Evolutionary conservation across 2,888 invertebrate genomes (phyloP).

Genomic region (Julus scandinavius): DNA sequence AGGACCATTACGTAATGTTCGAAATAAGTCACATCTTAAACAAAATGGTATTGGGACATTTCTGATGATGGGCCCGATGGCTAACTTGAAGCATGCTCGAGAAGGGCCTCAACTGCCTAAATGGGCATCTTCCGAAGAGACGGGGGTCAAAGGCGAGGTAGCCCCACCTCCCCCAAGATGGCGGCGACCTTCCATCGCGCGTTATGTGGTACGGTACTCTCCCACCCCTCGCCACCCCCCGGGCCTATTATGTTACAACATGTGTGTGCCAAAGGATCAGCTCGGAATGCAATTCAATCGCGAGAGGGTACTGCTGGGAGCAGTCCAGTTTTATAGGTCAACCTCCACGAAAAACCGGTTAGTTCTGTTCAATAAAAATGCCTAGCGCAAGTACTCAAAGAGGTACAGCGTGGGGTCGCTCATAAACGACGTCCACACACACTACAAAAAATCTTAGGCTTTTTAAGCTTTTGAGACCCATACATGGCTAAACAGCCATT

Average conservation of each 20-base stretch:
- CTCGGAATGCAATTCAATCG: constrained; percentile 19
- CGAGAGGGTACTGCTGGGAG: constrained; percentile 16
- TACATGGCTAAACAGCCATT: too few species aligned
- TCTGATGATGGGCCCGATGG: too few species aligned
- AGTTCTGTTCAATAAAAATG: constrained; percentile 1
- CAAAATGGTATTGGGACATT: too few species aligned
- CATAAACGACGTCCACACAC: neutral
- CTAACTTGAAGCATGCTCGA: too few species aligned
- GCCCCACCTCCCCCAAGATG: neutral
- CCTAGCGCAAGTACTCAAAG: neutral
- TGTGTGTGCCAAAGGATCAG: neutral
- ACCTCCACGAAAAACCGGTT: neutral
- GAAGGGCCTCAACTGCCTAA: neutral
- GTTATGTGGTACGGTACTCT: neutral
- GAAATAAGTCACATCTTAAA: too few species aligned
- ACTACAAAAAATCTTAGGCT: too few species aligned
- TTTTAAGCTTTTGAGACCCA: too few species aligned
- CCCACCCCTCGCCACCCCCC: constrained; percentile 18
- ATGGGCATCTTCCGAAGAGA: neutral
- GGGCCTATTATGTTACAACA: constrained; percentile 12
- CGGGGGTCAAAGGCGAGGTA: neutral
- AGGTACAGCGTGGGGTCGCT: neutral
- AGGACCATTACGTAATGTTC: too few species aligned
- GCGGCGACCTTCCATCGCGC: neutral
- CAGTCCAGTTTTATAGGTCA: constrained; percentile 33